These are phyloP conservation scores for Formica selysi DNA, from an alignment of 1,140 invertebrate genomes.

Conservation along the genomic window DNA sequence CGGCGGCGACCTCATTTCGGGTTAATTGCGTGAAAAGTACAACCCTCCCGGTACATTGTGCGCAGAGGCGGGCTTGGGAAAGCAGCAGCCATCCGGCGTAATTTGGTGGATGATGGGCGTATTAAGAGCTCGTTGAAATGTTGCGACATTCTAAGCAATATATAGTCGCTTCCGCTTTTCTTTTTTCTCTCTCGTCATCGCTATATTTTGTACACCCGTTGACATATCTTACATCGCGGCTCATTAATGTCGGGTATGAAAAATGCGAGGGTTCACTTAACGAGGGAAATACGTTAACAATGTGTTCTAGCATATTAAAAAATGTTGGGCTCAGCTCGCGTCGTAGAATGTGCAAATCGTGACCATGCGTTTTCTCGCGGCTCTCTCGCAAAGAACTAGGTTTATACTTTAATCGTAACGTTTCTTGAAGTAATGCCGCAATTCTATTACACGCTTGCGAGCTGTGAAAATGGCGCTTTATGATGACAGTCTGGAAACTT, in stretches of 20 bases:
- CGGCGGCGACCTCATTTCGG: constrained; percentile 23
- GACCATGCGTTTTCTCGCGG: neutral
- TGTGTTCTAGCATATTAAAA: neutral
- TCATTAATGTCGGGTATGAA: constrained; percentile 37
- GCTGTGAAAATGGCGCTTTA: constrained; percentile 73
- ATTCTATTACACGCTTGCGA: constrained; percentile 72
- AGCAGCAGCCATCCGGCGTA: constrained; percentile 47
- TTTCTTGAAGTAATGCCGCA: constrained; percentile 63
- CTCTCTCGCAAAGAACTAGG: neutral
- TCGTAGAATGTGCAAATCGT: neutral
- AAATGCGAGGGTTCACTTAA: constrained; percentile 42
- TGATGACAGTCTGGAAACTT: constrained; percentile 76
- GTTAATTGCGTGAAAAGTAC: constrained; percentile 73
- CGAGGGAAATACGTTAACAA: constrained; percentile 1
- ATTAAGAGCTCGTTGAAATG: constrained; percentile 63
- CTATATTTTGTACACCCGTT: constrained; percentile 31
- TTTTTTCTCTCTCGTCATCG: constrained; percentile 7
- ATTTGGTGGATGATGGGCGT: constrained; percentile 67
- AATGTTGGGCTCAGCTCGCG: neutral
- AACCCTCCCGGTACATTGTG: constrained; percentile 27
- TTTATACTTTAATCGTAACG: constrained; percentile 71
- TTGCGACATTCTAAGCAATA: constrained; percentile 46
- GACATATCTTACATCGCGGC: constrained; percentile 33
- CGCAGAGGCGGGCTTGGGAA: neutral
- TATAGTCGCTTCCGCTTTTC: constrained; percentile 9